Evolutionary conservation across 2,797 vertebrate genomes (phyloP).

Genomic region (Caiman crocodilus): DNA sequence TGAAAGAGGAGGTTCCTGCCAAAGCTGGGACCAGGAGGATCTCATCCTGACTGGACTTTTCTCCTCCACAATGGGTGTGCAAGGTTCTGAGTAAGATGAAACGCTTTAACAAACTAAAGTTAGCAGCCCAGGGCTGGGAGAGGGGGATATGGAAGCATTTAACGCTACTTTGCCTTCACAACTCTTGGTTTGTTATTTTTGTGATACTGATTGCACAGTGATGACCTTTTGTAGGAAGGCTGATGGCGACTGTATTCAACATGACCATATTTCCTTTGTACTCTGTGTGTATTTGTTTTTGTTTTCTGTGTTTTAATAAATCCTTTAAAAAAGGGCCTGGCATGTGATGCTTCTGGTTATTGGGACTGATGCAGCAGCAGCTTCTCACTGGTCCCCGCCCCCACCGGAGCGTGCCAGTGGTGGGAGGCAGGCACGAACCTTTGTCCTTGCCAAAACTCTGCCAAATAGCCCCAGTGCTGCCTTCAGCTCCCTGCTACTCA

Average conservation of each 20-base stretch:
- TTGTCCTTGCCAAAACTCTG: not conserved
- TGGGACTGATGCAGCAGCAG: not conserved
- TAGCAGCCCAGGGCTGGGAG: not conserved
- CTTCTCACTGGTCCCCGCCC: too few relatives aligned
- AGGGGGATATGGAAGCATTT: not conserved
- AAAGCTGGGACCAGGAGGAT: not conserved
- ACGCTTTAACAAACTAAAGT: not conserved
- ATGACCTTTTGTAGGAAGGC: constrained; percentile 76
- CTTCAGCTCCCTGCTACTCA: too few relatives aligned
- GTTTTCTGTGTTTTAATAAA: constrained; percentile 99
- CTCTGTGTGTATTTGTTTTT: constrained; percentile 92
- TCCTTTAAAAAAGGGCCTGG: constrained; percentile 86
- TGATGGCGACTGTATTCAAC: constrained; percentile 75
- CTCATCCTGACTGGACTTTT: not conserved
- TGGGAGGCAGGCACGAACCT: too few relatives aligned
- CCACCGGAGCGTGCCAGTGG: too few relatives aligned
- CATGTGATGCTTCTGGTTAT: not conserved
- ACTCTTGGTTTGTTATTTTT: not conserved
- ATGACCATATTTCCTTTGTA: constrained; percentile 89
- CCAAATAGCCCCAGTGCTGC: too few relatives aligned
- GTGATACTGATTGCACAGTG: not conserved
- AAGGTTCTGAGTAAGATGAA: not conserved
- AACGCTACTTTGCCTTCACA: not conserved
- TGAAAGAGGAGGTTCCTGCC: not conserved
- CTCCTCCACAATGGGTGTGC: not conserved